phyloP scores from a whole-genome alignment of 2,888 invertebrate genomes.

The Agonopterix heracliana region DNA sequence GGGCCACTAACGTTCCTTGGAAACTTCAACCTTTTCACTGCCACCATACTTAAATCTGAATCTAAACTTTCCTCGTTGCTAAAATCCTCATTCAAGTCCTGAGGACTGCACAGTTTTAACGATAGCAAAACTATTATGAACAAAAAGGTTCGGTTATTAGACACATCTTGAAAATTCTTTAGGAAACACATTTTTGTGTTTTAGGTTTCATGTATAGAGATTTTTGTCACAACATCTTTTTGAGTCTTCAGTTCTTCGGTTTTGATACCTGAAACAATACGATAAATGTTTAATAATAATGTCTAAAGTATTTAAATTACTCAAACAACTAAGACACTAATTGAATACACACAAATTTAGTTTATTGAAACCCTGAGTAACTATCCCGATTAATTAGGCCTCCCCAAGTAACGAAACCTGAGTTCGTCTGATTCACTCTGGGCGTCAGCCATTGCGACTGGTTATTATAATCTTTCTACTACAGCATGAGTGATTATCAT shows the following conservation, averaged over 20 bases:
- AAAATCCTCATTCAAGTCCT: slow-evolving; percentile 63
- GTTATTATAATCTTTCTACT: too few species aligned
- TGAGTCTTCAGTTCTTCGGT: slow-evolving; percentile 12
- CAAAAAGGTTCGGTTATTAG: slow-evolving; percentile 54
- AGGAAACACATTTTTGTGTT: slow-evolving; percentile 52
- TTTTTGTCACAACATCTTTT: slow-evolving; percentile 50
- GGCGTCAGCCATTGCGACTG: too few species aligned
- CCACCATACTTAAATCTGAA: slow-evolving; percentile 41
- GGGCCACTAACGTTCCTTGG: slow-evolving; percentile 40
- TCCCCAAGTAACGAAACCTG: too few species aligned
- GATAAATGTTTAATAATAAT: not conserved
- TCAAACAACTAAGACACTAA: too few species aligned
- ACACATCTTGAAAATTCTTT: slow-evolving; percentile 39
- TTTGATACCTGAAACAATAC: slow-evolving; percentile 46
- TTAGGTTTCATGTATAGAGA: slow-evolving; percentile 19
- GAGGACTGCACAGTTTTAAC: slow-evolving; percentile 64
- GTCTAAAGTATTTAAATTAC: too few species aligned
- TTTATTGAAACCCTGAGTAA: too few species aligned
- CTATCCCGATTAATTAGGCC: too few species aligned
- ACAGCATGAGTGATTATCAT: too few species aligned
- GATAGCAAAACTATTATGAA: slow-evolving; percentile 62
- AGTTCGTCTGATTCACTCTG: too few species aligned
- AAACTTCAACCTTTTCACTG: slow-evolving; percentile 47
- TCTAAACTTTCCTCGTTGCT: slow-evolving; percentile 58
- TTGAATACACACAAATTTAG: too few species aligned